phyloP scores from a whole-genome alignment of 2,888 invertebrate genomes.

The Erannis defoliaria region DNA sequence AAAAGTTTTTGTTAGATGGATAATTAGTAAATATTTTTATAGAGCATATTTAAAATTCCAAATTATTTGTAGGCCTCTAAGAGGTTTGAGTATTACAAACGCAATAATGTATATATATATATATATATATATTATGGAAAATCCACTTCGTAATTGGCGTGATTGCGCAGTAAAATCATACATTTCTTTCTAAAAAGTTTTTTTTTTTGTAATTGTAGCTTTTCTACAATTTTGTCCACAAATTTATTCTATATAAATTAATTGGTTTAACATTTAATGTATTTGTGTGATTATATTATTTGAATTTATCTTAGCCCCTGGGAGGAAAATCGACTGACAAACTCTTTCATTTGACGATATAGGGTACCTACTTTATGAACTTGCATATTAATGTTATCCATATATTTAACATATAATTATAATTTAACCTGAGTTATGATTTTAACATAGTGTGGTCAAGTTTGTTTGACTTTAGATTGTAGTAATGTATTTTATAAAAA shows the following conservation, averaged over 20 bases:
- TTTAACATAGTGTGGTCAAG: conserved; percentile 43
- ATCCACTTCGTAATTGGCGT: not conserved
- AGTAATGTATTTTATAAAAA: conserved; percentile 54
- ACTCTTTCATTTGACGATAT: conserved; percentile 39
- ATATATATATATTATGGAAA: no score
- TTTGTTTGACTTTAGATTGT: conserved; percentile 46
- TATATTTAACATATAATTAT: conserved; percentile 42
- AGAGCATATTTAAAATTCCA: no score
- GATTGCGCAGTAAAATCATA: not conserved
- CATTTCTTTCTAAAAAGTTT: not conserved
- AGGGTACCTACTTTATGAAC: conserved; percentile 24
- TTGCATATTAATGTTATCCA: conserved; percentile 39
- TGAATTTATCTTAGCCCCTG: conserved; percentile 36
- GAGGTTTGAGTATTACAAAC: not conserved
- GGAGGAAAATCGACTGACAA: conserved; percentile 44
- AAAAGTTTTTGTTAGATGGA: no score
- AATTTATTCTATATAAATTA: not conserved
- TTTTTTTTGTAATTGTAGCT: not conserved
- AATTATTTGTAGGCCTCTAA: not conserved
- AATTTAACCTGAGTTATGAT: conserved; percentile 34
- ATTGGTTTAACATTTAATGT: not conserved
- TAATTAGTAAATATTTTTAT: no score
- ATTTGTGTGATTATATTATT: not conserved
- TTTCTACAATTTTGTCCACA: not conserved
- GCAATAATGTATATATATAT: no score